Evolutionary conservation across 2,113 vertebrate genomes (phyloP), one percentile per base, ranked within the genome.

Genomic region (Ornithorhynchus anatinus): DNA sequence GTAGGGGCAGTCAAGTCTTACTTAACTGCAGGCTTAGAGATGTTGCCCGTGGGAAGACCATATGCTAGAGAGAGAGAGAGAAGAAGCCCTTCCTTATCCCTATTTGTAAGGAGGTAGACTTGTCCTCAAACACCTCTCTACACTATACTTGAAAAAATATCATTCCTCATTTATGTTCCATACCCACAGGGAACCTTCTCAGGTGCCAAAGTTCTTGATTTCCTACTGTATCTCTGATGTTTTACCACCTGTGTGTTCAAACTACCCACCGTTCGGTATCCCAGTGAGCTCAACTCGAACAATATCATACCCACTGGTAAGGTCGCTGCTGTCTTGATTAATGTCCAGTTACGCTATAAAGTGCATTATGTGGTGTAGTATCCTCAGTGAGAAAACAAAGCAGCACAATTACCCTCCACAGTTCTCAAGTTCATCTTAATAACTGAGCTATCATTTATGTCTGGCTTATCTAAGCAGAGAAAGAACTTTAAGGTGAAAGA

Each of bases 311-410:
- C 64, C 32, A 43, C 29, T 75, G 80, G 79, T 77, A 56, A 82
- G 72, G 81, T 82, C 67, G 84, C 37, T 69, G 48, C 38, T 63
- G 19, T 60, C 36, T 87, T 69, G 72, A 80, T 59, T 77, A 69
- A 80, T 82, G 87, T 87, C 84, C 81, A 90, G 89, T 88, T 89
- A 64, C 84, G 84, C 74, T 68, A 83, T 90, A 91, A 93, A 92
- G 89, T 92, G 89, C 89, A 69, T 63, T 82, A 69, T 81, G 72
- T 80, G 69, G 75, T 82, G 31, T 64, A 78, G 86, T 88, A 79
- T 73, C 85, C 75, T 91, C 85, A 86, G 74, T 82, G 77, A 84
- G 22, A 85, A 83, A 37, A 22, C 42, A 84, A 90, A 72, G 76
- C 69, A 86, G 59, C 29, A 74, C 64, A 69, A 53, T 72, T 80